Evolutionary conservation across 2,888 invertebrate species (phyloP).

Genomic region (Pheosia gnoma): DNA sequence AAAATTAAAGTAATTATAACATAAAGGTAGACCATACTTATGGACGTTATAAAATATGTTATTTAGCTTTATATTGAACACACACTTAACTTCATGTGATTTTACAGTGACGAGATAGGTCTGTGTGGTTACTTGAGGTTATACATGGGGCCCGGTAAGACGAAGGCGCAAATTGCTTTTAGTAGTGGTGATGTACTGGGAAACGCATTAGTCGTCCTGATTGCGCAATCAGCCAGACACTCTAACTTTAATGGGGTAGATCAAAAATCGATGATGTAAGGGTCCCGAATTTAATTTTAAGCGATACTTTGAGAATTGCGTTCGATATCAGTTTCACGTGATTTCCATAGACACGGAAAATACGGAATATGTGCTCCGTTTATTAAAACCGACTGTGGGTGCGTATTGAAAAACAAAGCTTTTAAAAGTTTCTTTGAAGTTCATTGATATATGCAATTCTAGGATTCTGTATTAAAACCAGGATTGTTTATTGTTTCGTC

Average conservation of each 20-base stretch:
- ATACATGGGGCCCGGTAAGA: slow-evolving; percentile 49
- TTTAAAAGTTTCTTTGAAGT: background rate
- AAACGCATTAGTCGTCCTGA: slow-evolving; percentile 64
- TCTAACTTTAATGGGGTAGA: slow-evolving; percentile 65
- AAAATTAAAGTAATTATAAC: too few relatives aligned
- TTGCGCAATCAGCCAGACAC: slow-evolving; percentile 66
- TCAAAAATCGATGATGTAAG: slow-evolving; percentile 63
- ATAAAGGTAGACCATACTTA: too few relatives aligned
- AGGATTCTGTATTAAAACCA: too few relatives aligned
- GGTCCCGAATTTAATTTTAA: slow-evolving; percentile 20
- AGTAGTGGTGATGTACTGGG: slow-evolving; percentile 61
- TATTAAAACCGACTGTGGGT: background rate
- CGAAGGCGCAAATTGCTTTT: slow-evolving; percentile 64
- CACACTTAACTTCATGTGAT: background rate
- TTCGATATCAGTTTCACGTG: too few relatives aligned
- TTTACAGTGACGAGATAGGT: slow-evolving; percentile 12
- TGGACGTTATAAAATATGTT: too few relatives aligned
- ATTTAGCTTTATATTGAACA: background rate
- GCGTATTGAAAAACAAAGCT: background rate
- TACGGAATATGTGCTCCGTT: too few relatives aligned
- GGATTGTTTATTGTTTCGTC: too few relatives aligned
- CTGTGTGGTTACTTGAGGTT: slow-evolving; percentile 32
- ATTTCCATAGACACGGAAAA: too few relatives aligned
- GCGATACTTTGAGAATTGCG: slow-evolving; percentile 13
- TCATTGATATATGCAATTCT: background rate